Evolutionary conservation across 2,888 invertebrate genomes (phyloP).

Genomic region (Phania funesta): DNA sequence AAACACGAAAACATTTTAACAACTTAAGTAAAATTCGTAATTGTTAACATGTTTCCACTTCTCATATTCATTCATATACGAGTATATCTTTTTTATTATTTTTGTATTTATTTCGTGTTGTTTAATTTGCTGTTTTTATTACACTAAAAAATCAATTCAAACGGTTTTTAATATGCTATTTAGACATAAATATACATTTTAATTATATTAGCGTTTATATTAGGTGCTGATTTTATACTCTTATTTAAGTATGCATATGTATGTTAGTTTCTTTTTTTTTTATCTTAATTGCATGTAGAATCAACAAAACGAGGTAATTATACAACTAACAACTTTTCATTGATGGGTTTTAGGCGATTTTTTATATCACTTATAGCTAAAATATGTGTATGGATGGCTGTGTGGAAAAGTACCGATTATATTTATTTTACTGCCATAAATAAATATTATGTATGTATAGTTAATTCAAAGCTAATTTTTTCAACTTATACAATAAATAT

Average conservation of each 20-base stretch:
- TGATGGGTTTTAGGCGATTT: too few species aligned
- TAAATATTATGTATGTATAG: too few species aligned
- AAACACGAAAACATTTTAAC: conserved; percentile 15
- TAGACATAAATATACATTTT: conserved; percentile 21
- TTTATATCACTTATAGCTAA: too few species aligned
- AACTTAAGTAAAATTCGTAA: conserved; percentile 35
- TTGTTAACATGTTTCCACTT: conserved; percentile 42
- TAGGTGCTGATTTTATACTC: not conserved
- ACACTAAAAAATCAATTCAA: not conserved
- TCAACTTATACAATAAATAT: too few species aligned
- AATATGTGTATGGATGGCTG: too few species aligned
- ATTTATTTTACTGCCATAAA: too few species aligned
- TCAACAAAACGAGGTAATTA: too few species aligned
- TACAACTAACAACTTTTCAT: too few species aligned
- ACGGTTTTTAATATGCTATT: not conserved
- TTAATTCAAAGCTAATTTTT: too few species aligned
- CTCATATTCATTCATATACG: conserved; percentile 1
- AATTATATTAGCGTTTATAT: conserved; percentile 5
- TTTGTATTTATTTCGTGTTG: not conserved
- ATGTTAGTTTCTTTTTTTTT: not conserved
- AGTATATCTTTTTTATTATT: not conserved
- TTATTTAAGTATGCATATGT: not conserved
- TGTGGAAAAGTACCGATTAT: too few species aligned
- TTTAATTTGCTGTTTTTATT: not conserved
- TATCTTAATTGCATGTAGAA: not conserved